These are phyloP conservation scores for Sinonovacula constricta DNA, from an alignment of 1,140 invertebrate genomes.

Conservation along the genomic window DNA sequence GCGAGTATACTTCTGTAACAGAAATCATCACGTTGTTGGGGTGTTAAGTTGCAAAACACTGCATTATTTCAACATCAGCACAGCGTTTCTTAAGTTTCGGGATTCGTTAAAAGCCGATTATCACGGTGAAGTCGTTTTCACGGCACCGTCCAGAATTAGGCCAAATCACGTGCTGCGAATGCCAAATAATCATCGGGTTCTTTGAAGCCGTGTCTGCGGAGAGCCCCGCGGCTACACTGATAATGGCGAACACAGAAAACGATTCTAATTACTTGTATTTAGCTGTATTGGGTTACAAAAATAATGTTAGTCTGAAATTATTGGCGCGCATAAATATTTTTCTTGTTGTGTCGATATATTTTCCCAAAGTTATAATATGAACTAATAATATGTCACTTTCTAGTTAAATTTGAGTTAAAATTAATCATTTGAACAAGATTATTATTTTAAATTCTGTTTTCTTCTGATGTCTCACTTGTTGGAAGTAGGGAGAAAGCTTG, in stretches of 20 bases:
- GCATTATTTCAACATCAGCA: too few species aligned
- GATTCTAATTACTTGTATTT: not conserved
- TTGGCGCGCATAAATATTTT: conserved; percentile 47
- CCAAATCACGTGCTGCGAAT: not conserved
- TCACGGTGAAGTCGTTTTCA: not conserved
- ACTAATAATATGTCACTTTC: conserved; percentile 46
- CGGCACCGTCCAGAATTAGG: not conserved
- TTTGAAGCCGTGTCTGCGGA: conserved; percentile 10
- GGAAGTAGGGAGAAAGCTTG: too few species aligned
- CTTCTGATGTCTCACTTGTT: too few species aligned
- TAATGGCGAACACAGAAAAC: not conserved
- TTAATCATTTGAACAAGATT: too few species aligned
- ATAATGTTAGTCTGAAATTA: conserved; percentile 37
- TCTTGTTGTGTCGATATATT: conserved; percentile 39
- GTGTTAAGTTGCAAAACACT: too few species aligned
- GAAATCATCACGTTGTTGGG: too few species aligned
- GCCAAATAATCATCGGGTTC: not conserved
- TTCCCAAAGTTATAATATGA: conserved; percentile 14
- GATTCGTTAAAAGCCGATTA: not conserved
- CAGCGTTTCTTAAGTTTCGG: too few species aligned
- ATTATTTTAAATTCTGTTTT: too few species aligned
- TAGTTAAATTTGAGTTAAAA: too few species aligned
- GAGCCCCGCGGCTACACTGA: conserved; percentile 12
- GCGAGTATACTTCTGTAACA: too few species aligned
- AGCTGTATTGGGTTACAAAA: conserved; percentile 36